Conservation (phyloP, 2,113 vertebrate genomes). For the Camelus dromedarius region DNA sequence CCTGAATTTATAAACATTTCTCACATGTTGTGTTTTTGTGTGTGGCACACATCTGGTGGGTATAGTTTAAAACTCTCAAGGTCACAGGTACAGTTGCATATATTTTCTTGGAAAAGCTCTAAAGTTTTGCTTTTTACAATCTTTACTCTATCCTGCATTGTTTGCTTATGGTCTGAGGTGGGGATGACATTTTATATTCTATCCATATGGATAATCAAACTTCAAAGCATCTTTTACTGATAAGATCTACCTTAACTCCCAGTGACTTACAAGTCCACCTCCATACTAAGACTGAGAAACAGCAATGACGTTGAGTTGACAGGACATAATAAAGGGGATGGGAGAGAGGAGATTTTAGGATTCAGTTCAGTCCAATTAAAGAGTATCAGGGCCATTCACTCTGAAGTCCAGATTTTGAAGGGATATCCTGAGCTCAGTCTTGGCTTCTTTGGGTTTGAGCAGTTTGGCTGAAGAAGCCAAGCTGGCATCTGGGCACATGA, state of each 20-base stretch:
- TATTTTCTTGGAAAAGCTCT: background rate
- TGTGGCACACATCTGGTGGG: fast-evolving
- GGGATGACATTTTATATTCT: background rate
- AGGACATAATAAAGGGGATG: background rate
- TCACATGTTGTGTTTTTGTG: background rate
- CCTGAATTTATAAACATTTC: background rate
- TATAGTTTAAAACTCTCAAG: background rate
- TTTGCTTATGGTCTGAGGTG: background rate
- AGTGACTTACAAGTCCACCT: background rate
- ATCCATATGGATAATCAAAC: background rate
- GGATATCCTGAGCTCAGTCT: background rate
- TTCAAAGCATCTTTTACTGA: background rate
- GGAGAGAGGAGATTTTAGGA: background rate
- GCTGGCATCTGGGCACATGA: background rate
- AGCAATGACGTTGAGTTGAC: background rate
- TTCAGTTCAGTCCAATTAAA: background rate
- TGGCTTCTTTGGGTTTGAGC: background rate
- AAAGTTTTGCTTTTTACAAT: background rate
- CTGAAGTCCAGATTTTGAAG: background rate
- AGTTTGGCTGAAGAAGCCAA: background rate
- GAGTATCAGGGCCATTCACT: background rate
- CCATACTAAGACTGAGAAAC: background rate
- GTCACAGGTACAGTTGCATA: background rate
- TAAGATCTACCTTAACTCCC: background rate
- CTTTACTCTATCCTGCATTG: background rate